Percentiles rank a stretch among this genome's conserved stretches.
phyloP scores from a whole-genome alignment of 2,797 vertebrate genomes.

The Pangasius sanitwongsei region DNA sequence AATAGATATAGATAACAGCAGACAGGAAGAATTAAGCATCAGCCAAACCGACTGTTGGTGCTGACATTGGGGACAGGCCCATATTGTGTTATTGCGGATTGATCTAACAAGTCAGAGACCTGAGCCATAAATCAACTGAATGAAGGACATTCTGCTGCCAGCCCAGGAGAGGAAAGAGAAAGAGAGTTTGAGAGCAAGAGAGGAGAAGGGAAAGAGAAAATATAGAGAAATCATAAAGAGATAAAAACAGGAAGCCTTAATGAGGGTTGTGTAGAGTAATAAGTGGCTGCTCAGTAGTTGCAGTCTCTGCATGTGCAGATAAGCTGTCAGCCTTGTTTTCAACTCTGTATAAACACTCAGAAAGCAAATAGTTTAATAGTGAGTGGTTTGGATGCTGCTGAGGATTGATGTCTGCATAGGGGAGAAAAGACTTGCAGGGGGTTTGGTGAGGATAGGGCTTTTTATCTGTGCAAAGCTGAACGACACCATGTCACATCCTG shows the following conservation, averaged over 20 bases:
- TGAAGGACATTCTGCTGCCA: conserved; percentile 73
- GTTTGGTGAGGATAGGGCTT: conserved; percentile 57
- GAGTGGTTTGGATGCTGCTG: conserved; percentile 49
- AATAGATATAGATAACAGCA: conserved; percentile 30
- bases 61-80: conserved; percentile 59
- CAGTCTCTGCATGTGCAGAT: conserved; percentile 45
- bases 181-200: conserved; percentile 44
- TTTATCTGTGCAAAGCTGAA: conserved; percentile 68
- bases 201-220: conserved; percentile 33
- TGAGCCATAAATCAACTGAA: conserved; percentile 71
- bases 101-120: conserved; percentile 70
- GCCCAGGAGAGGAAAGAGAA: conserved; percentile 61
- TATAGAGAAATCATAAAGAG: conserved; percentile 31
- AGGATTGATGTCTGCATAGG: conserved; percentile 50
- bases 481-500: conserved; percentile 73
- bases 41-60: conserved; percentile 50
- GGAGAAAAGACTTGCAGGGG: conserved; percentile 48
- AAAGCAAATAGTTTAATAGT: conserved; percentile 55
- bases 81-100: conserved; percentile 69
- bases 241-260: conserved; percentile 35
- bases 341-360: conserved; percentile 38
- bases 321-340: conserved; percentile 50
- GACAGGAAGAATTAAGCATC: conserved; percentile 49
- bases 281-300: conserved; percentile 30
- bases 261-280: conserved; percentile 41